Evolutionary conservation across 2,113 vertebrate genomes (phyloP).

Genomic region (Oreotrochilus melanogaster): DNA sequence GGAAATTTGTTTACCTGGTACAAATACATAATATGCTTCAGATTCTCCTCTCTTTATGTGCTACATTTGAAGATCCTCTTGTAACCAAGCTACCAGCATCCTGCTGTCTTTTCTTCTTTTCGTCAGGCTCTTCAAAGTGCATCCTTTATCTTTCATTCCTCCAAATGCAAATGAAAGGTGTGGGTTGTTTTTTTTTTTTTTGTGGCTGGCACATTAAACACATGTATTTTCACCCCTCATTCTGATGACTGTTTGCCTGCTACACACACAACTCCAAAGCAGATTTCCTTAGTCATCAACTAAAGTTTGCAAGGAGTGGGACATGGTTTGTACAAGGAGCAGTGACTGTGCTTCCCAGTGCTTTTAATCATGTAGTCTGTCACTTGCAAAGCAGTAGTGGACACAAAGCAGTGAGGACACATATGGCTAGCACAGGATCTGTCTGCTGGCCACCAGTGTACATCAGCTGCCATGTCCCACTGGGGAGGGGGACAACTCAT

Average conservation of each 20-base stretch:
- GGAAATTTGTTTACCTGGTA: neutral
- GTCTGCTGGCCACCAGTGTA: fast-evolving
- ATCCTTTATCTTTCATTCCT: neutral
- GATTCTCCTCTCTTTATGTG: neutral
- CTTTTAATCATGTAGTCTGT: neutral
- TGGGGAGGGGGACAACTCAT: neutral
- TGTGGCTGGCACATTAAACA: neutral
- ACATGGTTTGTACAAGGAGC: neutral
- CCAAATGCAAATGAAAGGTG: neutral
- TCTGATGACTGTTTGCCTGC: neutral
- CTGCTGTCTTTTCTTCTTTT: neutral
- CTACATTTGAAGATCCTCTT: neutral
- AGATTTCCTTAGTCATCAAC: neutral
- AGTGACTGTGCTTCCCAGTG: neutral
- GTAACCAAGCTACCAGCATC: neutral
- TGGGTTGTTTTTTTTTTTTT: neutral
- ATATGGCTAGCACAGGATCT: fast-evolving
- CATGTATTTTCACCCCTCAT: neutral
- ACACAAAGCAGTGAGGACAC: neutral
- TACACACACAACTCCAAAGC: neutral
- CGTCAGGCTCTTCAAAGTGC: neutral
- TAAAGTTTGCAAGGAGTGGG: neutral
- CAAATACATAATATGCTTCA: neutral
- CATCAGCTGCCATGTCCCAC: fast-evolving
- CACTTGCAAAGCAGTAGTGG: neutral